Conservation (phyloP, 2,888 invertebrate genomes). For the Tenthredo livida region DNA sequence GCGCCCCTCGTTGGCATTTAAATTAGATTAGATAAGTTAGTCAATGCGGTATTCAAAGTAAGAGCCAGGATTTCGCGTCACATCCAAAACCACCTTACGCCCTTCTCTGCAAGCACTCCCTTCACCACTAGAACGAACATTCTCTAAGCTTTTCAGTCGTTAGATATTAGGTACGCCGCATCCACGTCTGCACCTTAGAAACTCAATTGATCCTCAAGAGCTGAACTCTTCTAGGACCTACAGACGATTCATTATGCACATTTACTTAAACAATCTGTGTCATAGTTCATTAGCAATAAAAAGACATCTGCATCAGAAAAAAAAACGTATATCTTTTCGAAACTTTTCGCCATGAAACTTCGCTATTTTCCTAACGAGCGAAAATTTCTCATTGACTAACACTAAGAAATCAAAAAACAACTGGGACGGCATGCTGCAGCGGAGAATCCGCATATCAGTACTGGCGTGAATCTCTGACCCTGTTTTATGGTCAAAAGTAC, state of each 20-base stretch:
- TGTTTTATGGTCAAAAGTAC: neutral
- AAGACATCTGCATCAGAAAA: neutral
- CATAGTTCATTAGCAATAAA: neutral
- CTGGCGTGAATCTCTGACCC: neutral
- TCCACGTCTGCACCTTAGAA: neutral
- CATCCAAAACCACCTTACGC: constrained; percentile 56
- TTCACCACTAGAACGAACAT: neutral
- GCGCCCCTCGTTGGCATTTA: constrained; percentile 69
- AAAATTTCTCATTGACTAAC: neutral
- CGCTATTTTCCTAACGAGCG: no score
- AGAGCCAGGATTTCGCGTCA: constrained; percentile 72
- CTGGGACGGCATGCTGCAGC: neutral
- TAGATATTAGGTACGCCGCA: neutral
- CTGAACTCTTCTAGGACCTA: neutral
- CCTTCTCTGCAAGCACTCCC: neutral
- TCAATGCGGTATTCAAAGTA: constrained; percentile 75
- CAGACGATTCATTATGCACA: no score
- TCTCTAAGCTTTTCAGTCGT: constrained; percentile 17
- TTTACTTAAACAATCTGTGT: neutral
- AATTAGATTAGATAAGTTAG: constrained; percentile 78
- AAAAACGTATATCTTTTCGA: neutral
- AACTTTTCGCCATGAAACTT: neutral
- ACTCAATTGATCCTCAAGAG: neutral
- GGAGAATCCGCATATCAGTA: neutral
- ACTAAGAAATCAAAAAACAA: neutral